A percentile compares a stretch with the other conserved stretches of the same genome.
Conservation (phyloP, 2,888 invertebrate species). For the Hypercompe scribonia region DNA sequence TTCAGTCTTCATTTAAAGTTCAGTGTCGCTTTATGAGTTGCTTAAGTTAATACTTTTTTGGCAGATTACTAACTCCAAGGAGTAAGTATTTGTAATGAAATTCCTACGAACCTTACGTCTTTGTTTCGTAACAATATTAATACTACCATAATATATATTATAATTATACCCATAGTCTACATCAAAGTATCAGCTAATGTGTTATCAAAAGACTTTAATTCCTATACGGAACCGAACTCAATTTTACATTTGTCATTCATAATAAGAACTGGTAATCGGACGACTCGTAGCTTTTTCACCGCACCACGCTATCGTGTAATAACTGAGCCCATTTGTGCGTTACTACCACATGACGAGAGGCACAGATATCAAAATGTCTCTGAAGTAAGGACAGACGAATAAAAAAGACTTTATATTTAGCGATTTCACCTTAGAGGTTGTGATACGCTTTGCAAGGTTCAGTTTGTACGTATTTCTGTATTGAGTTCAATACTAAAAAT, state of each 20-base stretch:
- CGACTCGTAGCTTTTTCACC: constrained; percentile 48
- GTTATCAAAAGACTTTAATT: neutral
- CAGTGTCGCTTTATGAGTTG: neutral
- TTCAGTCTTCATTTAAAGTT: too few relatives aligned
- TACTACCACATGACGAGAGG: constrained; percentile 38
- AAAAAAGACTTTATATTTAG: constrained; percentile 21
- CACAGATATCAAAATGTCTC: constrained; percentile 52
- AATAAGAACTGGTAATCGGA: constrained; percentile 52
- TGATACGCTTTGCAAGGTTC: constrained; percentile 13
- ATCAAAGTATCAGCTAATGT: neutral
- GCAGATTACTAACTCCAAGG: too few relatives aligned
- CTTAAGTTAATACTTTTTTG: neutral
- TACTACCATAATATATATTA: neutral
- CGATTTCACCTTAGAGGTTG: constrained; percentile 16
- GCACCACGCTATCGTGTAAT: constrained; percentile 63
- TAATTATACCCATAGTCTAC: neutral
- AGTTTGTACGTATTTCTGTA: constrained; percentile 9
- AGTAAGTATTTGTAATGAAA: too few relatives aligned
- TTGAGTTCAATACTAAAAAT: constrained; percentile 10
- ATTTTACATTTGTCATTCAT: constrained; percentile 25
- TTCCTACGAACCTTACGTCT: neutral
- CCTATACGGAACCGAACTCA: constrained; percentile 15
- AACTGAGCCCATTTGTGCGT: constrained; percentile 57
- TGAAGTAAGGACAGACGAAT: constrained; percentile 55
- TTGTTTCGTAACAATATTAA: neutral